A percentile compares a stretch with the other conserved stretches of the same genome.
These are phyloP conservation scores for Bostrychus sinensis DNA, from an alignment of 2,113 vertebrate species.

Conservation along the genomic window DNA sequence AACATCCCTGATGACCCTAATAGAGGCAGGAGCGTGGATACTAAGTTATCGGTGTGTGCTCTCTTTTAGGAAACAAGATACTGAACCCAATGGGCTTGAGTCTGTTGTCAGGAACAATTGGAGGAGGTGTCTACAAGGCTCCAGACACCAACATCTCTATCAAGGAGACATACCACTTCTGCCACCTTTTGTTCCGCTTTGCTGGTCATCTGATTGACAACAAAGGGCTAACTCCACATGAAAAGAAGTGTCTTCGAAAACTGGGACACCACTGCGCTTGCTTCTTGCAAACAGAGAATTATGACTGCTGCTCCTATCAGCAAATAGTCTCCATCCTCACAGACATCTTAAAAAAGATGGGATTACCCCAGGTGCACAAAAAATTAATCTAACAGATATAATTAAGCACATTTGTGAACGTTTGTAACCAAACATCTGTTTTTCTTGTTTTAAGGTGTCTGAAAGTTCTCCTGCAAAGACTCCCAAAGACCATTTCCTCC, in stretches of 20 bases:
- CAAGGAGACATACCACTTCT: constrained; percentile 82
- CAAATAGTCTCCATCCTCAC: constrained; percentile 79
- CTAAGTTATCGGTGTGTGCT: not conserved
- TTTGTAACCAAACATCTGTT: not conserved
- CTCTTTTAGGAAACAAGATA: constrained; percentile 80
- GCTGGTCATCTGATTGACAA: constrained; percentile 71
- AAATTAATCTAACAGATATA: not conserved
- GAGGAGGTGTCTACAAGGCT: constrained; percentile 53
- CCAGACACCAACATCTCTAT: constrained; percentile 41
- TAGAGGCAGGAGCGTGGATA: no score
- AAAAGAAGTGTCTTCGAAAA: constrained; percentile 55
- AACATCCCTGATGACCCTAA: not conserved
- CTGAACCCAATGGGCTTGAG: constrained; percentile 87
- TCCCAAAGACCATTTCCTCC: constrained; percentile 83
- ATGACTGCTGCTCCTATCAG: constrained; percentile 69
- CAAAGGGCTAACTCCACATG: constrained; percentile 44
- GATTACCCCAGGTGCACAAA: constrained; percentile 78
- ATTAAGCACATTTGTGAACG: not conserved
- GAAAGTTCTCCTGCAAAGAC: constrained; percentile 71
- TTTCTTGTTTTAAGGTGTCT: constrained; percentile 64
- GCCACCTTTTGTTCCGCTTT: constrained; percentile 79
- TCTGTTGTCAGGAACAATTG: constrained; percentile 70
- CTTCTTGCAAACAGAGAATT: constrained; percentile 79
- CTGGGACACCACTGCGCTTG: constrained; percentile 72
- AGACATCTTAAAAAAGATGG: constrained; percentile 75